These are phyloP conservation scores for Rhorus exstirpatorius DNA, from an alignment of 2,888 invertebrate genomes.

Conservation along the genomic window DNA sequence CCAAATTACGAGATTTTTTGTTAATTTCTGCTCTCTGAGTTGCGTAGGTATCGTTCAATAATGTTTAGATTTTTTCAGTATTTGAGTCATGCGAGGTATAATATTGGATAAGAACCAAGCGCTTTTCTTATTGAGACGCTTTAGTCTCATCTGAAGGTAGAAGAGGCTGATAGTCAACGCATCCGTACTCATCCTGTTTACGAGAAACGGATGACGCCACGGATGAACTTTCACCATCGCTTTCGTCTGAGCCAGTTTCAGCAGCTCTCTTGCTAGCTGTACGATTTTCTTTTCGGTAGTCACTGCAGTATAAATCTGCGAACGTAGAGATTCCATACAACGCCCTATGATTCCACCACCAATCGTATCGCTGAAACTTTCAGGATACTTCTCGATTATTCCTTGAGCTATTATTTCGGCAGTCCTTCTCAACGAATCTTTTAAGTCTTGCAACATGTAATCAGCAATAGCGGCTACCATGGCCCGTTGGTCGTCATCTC, in stretches of 20 bases:
- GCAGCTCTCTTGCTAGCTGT: neutral
- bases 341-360: constrained; percentile 19
- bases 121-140: constrained; percentile 24
- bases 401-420: constrained; percentile 42
- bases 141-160: constrained; percentile 23
- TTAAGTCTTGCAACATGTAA: constrained; percentile 43
- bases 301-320: constrained; percentile 45
- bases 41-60: constrained; percentile 38
- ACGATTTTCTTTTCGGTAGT: neutral
- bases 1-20: neutral
- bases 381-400: constrained; percentile 43
- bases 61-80: constrained; percentile 6
- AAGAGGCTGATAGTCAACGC: constrained; percentile 35
- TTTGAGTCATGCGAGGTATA: constrained; percentile 6
- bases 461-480: constrained; percentile 38
- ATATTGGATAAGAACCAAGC: neutral
- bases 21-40: constrained; percentile 34
- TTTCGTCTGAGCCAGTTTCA: too few relatives aligned
- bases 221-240: neutral
- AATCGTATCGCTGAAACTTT: constrained; percentile 35
- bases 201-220: too few relatives aligned
- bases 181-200: constrained; percentile 39
- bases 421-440: constrained; percentile 31
- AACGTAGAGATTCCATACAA: constrained; percentile 47
- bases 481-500: constrained; percentile 14